phyloP scores from a whole-genome alignment of 2,113 vertebrate species.

The Neoarius graeffei region DNA sequence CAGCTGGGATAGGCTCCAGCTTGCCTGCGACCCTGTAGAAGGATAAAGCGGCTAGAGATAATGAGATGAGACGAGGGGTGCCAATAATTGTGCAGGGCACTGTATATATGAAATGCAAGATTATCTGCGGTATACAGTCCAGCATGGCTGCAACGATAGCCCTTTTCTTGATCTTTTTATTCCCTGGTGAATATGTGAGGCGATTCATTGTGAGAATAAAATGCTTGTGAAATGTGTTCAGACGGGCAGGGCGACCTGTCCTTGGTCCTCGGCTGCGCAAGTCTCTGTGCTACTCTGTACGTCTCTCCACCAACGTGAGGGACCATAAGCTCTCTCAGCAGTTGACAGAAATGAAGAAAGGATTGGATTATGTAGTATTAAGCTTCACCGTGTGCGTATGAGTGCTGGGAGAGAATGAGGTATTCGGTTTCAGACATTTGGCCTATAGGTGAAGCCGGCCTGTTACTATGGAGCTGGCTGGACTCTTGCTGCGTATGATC shows the following conservation, averaged over 20 bases:
- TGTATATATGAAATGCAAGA: too few relatives aligned
- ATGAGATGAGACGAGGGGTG: too few relatives aligned
- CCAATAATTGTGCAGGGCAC: too few relatives aligned
- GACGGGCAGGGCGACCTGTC: slow-evolving; percentile 19
- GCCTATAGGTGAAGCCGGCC: background rate
- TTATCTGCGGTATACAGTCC: background rate
- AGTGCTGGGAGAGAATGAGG: slow-evolving; percentile 19
- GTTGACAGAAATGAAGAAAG: slow-evolving; percentile 34
- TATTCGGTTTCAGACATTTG: background rate
- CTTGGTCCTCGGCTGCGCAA: slow-evolving; percentile 19
- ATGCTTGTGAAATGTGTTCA: background rate
- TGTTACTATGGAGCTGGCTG: slow-evolving; percentile 33
- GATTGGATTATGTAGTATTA: slow-evolving; percentile 26
- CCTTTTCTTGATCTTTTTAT: background rate
- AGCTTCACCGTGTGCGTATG: background rate
- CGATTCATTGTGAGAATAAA: background rate
- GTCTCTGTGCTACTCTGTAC: background rate
- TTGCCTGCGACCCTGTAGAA: too few relatives aligned
- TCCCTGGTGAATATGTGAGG: slow-evolving; percentile 5
- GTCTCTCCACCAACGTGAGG: slow-evolving; percentile 1
- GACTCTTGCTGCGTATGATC: slow-evolving; percentile 5
- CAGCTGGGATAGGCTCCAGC: too few relatives aligned
- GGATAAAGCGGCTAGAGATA: too few relatives aligned
- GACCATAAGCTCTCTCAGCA: slow-evolving; percentile 32
- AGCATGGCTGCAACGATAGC: background rate